Percentiles rank a stretch among this genome's conserved stretches.
These are phyloP conservation scores for Orycteropus afer DNA, from an alignment of 2,113 vertebrate species.

Conservation along the genomic window DNA sequence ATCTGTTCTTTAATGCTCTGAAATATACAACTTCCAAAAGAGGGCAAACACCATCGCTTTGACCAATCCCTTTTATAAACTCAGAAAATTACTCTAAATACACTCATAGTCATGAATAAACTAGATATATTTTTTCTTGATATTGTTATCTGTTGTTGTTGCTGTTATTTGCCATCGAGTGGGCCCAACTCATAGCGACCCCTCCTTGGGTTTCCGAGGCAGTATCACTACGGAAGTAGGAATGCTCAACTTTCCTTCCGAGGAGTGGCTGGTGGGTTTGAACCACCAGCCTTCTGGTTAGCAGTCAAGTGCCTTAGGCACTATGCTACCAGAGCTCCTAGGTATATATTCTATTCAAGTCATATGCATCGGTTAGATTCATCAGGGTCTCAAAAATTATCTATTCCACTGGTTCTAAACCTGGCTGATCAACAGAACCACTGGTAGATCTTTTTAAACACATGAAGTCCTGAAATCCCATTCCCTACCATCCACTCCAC, in stretches of 20 bases:
- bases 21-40: neutral
- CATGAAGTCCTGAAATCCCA: neutral
- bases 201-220: no score
- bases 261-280: no score
- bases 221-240: no score
- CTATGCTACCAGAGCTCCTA: no score
- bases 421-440: neutral
- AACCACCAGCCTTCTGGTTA: no score
- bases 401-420: neutral
- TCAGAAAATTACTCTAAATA: neutral
- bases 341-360: neutral
- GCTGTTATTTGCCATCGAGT: no score
- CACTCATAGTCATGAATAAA: neutral
- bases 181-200: no score
- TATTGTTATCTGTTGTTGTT: no score
- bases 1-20: neutral
- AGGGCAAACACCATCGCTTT: neutral
- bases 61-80: neutral
- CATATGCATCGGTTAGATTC: neutral
- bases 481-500: neutral
- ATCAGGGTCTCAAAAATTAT: neutral
- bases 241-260: no score
- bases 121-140: neutral
- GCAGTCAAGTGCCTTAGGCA: no score
- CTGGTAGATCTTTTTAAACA: neutral